Evolutionary conservation across 2,888 invertebrate species (phyloP).

Genomic region (Apotomis betuletana): DNA sequence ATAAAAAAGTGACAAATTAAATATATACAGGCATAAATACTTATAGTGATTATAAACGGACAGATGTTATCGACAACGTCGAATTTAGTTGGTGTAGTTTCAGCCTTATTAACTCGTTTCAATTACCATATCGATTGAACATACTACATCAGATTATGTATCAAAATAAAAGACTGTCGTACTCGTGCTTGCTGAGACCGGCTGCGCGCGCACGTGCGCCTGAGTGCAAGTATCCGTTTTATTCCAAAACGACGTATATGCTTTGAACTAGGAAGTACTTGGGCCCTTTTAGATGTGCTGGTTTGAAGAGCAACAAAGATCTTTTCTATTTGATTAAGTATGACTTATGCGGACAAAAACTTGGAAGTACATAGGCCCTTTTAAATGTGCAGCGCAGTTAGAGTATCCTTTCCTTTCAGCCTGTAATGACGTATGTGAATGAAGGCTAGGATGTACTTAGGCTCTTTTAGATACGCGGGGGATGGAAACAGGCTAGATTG

Average conservation of each 20-base stretch:
- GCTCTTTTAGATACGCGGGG: not conserved
- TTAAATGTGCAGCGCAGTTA: not conserved
- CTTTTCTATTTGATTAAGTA: too few relatives aligned
- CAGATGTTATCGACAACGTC: too few relatives aligned
- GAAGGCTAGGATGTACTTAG: not conserved
- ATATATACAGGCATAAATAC: too few relatives aligned
- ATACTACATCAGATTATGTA: not conserved
- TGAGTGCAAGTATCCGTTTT: not conserved
- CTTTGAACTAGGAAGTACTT: not conserved
- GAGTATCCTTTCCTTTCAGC: too few relatives aligned
- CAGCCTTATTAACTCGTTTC: not conserved
- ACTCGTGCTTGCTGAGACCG: constrained; percentile 3
- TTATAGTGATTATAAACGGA: too few relatives aligned
- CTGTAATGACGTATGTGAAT: too few relatives aligned
- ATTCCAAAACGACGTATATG: not conserved
- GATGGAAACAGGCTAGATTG: constrained; percentile 1
- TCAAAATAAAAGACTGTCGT: constrained; percentile 14
- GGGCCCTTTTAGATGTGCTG: not conserved
- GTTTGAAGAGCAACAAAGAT: not conserved
- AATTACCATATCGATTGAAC: constrained; percentile 9
- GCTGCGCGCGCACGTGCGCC: not conserved
- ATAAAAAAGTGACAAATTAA: too few relatives aligned
- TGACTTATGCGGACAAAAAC: too few relatives aligned
- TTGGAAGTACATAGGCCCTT: not conserved
- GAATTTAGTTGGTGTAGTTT: too few relatives aligned